Base-by-base conservation (phyloP, 2,888 invertebrate species). In the Volucella bombylans region DNA sequence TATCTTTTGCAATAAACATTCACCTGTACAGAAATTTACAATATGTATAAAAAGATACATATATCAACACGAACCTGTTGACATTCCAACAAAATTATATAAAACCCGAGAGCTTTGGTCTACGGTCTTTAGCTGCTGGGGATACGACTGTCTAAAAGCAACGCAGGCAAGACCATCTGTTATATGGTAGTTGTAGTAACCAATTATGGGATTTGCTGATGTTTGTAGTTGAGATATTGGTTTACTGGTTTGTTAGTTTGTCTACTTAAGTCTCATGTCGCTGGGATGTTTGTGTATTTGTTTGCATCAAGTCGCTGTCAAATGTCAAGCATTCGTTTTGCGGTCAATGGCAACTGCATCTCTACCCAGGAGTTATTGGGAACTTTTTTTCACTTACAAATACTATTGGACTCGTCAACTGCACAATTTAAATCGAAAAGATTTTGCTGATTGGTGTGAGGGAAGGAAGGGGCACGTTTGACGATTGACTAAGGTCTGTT, bases 291-390 rank as follows among this genome's bases (percentile, higher is more conserved):
- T 49, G 61, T 68, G 47, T 31, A 6, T 31, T 6, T 31, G 6
- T 82, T 71, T 15, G 65, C 67, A 47, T 54, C 43, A 18, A 61
- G 52, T 72, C 62, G 52, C 59, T 43, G 57, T 78, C 72, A 31
- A 31, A 2, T 31, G 62, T 62, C 78, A 62, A 73, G 79, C 73
- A 64, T 45, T 73, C 64, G 68, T 79, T 82, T 82, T 82, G 78
- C 82, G 79, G 82, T 82, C 82, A 82, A 82, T 82, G 82, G 68
- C 82, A 79, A 82, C 59, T 47, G 14, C 67, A 47, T 69, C 64
- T 64, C 57, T 73, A 59, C 67, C 45, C 62, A 68, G 47, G 72
- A 82, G 72, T 73, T 62, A 82, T 61, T 82, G 82, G 62, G 72
- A 59, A 50, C 49, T 50, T 59, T 43, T 74, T 57, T 47, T n/a